Evolutionary conservation across 2,797 vertebrate genomes (phyloP), one percentile per base, ranked within the genome.

Genomic region (Manis javanica): DNA sequence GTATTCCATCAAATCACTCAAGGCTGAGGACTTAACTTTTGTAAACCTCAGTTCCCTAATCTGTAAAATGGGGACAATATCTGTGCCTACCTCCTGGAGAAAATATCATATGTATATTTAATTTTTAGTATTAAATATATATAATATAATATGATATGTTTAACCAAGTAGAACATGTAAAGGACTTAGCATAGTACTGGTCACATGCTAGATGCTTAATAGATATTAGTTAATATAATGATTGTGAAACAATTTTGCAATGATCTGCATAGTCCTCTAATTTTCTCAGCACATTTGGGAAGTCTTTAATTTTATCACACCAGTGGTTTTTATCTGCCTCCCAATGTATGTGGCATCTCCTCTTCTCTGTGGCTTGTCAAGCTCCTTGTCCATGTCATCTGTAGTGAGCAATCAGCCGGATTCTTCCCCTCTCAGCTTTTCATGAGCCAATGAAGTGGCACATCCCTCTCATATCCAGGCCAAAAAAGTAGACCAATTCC

Each of bases 401-500:
- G 88, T 24, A 51, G 24, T 87, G 66, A 74, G 72, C 77, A 78
- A 71, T 88, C 81, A 24, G 18, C 34, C 74, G 59, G 66, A 93
- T 84, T 46, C 57, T 92, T 75, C 91, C 91, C 29, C 77, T 77
- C 24, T 77, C 13, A 10, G 71, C 24, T 87, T 86, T 90, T 85
- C 81, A 59, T 55, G 81, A 83, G 72, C 53, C 53, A 79, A 31
- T 57, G 59, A 72, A 29, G 75, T 90, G 96, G 83, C 86, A 71
- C 14, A 49, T 51, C 23, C 72, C 46, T 11, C 10, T 82, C 75
- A 68, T 34, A 12, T 49, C 82, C 51, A 93, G 71, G 89, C 83
- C 87, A 91, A 94, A 81, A 93, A 95, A 86, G 66, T 23, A 86
- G 72, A 88, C 64, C 34, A 46, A 61, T 96, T 94, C 68, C 63